Conservation (phyloP, 2,113 vertebrate genomes). For the Oostethus manadensis region DNA sequence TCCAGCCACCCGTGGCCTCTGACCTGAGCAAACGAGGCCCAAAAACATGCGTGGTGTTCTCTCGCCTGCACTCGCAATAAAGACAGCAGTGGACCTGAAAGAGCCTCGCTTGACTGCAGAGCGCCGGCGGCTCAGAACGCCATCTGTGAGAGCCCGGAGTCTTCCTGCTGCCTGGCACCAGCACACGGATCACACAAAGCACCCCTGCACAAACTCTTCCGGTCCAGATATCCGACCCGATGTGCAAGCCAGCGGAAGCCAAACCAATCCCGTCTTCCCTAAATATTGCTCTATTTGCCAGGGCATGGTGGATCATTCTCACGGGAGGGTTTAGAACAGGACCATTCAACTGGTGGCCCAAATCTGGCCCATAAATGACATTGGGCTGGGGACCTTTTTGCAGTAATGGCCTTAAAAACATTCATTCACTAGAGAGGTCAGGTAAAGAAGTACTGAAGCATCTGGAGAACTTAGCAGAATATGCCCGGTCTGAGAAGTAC, state of each 20-base stretch:
- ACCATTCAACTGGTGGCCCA: neutral
- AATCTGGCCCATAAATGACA: too few species aligned
- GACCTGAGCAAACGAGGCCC: neutral
- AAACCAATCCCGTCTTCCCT: constrained; percentile 26
- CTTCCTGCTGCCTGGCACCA: constrained; percentile 31
- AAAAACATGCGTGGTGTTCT: neutral
- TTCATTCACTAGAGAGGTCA: too few species aligned
- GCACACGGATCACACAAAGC: constrained; percentile 17
- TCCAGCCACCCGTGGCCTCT: too few species aligned
- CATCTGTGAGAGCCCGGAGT: constrained; percentile 55
- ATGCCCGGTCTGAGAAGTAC: too few species aligned
- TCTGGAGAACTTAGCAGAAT: too few species aligned
- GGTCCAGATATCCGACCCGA: constrained; percentile 24
- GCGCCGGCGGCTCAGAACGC: constrained; percentile 43
- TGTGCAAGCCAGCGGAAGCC: constrained; percentile 30
- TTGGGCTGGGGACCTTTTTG: too few species aligned
- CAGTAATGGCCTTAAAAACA: too few species aligned
- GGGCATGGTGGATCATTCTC: constrained; percentile 1
- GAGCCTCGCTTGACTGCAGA: constrained; percentile 38
- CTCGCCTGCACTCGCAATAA: constrained; percentile 34
- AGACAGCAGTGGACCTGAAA: constrained; percentile 21
- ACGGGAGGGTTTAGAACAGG: constrained; percentile 8
- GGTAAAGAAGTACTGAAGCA: too few species aligned
- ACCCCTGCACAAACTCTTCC: constrained; percentile 27
- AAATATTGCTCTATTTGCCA: constrained; percentile 8